Percentiles rank a stretch among this genome's conserved stretches.
These are phyloP conservation scores for Dasypus novemcinctus DNA, from an alignment of 2,113 vertebrate genomes.

Conservation along the genomic window DNA sequence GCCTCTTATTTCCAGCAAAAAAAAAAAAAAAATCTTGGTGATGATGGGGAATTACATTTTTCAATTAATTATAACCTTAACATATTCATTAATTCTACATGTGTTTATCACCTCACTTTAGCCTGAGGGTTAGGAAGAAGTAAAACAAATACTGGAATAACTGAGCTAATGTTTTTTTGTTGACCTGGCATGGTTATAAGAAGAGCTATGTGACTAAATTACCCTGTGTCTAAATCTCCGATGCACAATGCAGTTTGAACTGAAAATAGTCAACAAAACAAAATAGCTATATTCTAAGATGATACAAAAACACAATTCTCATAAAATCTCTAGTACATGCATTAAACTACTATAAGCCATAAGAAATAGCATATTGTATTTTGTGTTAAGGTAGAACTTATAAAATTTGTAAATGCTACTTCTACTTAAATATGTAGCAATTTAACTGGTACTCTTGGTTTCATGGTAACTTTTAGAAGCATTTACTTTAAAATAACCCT, in stretches of 20 bases:
- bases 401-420: background rate
- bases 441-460: slow-evolving; percentile 10
- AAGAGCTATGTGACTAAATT: background rate
- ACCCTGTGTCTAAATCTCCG: background rate
- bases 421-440: slow-evolving; percentile 3
- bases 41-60: background rate
- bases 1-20: slow-evolving; percentile 29
- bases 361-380: background rate
- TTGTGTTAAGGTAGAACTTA: background rate
- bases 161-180: background rate
- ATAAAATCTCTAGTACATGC: background rate
- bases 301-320: background rate
- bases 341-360: background rate
- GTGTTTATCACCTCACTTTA: background rate
- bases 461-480: background rate
- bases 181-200: background rate
- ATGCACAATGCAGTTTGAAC: background rate
- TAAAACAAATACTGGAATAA: background rate
- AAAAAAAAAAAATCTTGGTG: slow-evolving; percentile 48
- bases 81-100: background rate
- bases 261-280: background rate
- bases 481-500: slow-evolving; percentile 14
- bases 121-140: background rate
- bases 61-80: slow-evolving; percentile 28
- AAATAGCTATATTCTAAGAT: background rate